Conservation (phyloP, 2,113 vertebrate genomes). For the Anthoscopus minutus region DNA sequence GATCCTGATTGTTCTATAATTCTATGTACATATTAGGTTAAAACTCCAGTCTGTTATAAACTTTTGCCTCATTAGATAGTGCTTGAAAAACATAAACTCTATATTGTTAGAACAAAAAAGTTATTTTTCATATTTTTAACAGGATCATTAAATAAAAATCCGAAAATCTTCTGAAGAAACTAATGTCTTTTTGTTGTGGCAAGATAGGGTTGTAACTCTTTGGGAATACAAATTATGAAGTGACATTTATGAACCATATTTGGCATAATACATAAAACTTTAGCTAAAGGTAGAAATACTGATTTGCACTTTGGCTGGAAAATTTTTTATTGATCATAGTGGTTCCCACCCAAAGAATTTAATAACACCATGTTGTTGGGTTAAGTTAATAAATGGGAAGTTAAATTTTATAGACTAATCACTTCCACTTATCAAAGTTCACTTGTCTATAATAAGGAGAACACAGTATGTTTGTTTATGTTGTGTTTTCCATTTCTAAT, state of each 20-base stretch:
- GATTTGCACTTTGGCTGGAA: conserved; percentile 26
- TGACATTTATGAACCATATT: conserved; percentile 62
- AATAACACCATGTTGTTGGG: neutral
- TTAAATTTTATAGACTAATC: conserved; percentile 46
- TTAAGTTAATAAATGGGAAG: conserved; percentile 48
- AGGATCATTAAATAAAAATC: conserved; percentile 29
- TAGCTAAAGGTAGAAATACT: conserved; percentile 37
- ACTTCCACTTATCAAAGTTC: conserved; percentile 18
- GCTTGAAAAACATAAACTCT: neutral
- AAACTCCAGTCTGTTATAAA: neutral
- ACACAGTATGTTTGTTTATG: neutral
- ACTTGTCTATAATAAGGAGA: neutral
- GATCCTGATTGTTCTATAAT: neutral
- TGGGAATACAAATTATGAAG: conserved; percentile 55
- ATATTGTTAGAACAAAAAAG: neutral
- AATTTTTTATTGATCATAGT: conserved; percentile 15
- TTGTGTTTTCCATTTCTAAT: neutral
- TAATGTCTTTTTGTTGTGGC: neutral
- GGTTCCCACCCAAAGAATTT: conserved; percentile 13
- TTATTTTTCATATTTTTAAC: conserved; percentile 45
- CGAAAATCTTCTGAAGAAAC: conserved; percentile 30
- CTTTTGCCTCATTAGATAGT: neutral
- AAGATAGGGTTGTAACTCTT: conserved; percentile 21
- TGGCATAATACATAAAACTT: conserved; percentile 51
- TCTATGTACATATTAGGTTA: neutral